A percentile compares a stretch with the other conserved stretches of the same genome.
phyloP scores from a whole-genome alignment of 2,113 vertebrate genomes.

The Aspiorhynchus laticeps region DNA sequence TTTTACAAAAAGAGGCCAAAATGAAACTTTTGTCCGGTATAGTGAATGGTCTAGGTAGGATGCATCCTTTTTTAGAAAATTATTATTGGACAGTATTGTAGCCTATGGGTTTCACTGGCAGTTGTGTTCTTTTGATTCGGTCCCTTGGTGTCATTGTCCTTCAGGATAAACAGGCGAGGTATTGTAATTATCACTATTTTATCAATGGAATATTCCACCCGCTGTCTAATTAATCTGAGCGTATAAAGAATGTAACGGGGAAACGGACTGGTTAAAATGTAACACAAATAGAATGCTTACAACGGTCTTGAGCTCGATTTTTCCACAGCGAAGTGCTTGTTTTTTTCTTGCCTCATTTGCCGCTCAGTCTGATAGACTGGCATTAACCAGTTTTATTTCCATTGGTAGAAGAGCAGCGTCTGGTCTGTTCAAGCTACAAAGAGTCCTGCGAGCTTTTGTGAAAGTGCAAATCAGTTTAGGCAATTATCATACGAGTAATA shows the following conservation, averaged over 20 bases:
- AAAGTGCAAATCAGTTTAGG: conserved; percentile 99
- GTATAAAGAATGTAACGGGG: neutral
- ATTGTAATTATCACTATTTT: neutral
- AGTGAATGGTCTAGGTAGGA: neutral
- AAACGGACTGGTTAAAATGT: conserved; percentile 51
- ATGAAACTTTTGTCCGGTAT: neutral
- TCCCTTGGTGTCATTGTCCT: conserved; percentile 16
- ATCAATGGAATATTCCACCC: conserved; percentile 14
- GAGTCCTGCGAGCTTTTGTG: conserved; percentile 96
- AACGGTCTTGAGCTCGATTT: conserved; percentile 76
- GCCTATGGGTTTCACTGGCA: neutral
- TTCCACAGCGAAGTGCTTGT: conserved; percentile 79
- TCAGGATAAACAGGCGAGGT: neutral
- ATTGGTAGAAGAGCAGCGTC: conserved; percentile 89
- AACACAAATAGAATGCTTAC: conserved; percentile 67
- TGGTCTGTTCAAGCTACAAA: conserved; percentile 94
- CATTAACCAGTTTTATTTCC: conserved; percentile 92
- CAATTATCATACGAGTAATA: conserved; percentile 99
- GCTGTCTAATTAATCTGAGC: conserved; percentile 3
- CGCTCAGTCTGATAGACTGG: conserved; percentile 85
- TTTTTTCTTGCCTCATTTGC: conserved; percentile 87
- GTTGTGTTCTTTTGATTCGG: conserved; percentile 1
- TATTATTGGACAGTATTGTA: neutral
- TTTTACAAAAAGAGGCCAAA: conserved; percentile 52
- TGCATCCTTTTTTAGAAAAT: neutral